Conservation (phyloP, 2,797 vertebrate species). For the Calcarius lapponicus region DNA sequence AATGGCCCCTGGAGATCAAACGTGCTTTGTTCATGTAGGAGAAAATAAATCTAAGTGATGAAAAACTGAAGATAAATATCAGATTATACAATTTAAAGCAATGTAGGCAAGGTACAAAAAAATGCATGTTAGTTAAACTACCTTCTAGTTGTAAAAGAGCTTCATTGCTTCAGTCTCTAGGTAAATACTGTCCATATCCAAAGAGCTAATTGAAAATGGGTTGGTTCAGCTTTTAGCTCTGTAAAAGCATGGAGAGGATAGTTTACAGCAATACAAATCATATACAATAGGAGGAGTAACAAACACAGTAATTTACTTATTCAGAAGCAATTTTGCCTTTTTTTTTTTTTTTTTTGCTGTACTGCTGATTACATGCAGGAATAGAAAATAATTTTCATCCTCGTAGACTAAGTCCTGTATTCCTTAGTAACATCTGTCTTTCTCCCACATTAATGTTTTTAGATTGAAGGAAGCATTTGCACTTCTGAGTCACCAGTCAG, state of each 20-base stretch:
- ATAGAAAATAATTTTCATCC: conserved; percentile 24
- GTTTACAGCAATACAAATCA: not conserved
- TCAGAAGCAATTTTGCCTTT: not conserved
- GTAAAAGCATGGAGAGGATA: not conserved
- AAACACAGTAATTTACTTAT: not conserved
- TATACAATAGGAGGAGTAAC: not conserved
- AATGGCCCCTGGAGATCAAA: not conserved
- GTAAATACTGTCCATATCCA: not conserved
- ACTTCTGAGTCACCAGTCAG: conserved; percentile 66
- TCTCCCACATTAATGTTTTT: conserved; percentile 67
- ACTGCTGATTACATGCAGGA: not conserved
- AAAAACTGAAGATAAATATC: not conserved
- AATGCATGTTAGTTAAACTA: not conserved
- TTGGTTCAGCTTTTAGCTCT: not conserved
- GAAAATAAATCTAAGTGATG: not conserved
- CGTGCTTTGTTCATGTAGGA: not conserved
- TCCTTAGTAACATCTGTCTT: conserved; percentile 61
- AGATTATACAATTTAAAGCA: not conserved
- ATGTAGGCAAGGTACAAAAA: not conserved
- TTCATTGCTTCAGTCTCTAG: not conserved
- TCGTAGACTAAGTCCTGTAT: conserved; percentile 9
- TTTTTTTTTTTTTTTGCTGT: not conserved
- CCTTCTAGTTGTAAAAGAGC: not conserved
- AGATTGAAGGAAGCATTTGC: conserved; percentile 61
- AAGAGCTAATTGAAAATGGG: not conserved